These are phyloP conservation scores for Melanargia galathea DNA, from an alignment of 2,888 invertebrate species.

Conservation along the genomic window DNA sequence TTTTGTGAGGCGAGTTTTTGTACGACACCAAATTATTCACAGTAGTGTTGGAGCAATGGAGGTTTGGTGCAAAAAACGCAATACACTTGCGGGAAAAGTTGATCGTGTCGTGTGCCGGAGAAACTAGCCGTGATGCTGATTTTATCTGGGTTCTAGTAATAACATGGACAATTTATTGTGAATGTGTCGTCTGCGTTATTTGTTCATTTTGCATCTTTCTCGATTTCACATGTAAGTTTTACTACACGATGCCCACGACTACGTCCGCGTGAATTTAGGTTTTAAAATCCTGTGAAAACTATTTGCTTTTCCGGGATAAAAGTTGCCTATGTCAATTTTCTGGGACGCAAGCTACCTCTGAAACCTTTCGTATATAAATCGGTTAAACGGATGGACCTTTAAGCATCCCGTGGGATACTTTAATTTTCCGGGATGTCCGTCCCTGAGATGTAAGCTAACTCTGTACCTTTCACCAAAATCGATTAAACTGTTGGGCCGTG, in stretches of 20 bases:
- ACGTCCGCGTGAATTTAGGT: too few species aligned
- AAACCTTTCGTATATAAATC: too few species aligned
- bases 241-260: too few species aligned
- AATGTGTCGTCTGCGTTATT: slow-evolving; percentile 1
- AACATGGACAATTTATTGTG: slow-evolving; percentile 1
- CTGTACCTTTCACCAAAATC: not conserved
- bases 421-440: too few species aligned
- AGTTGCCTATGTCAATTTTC: too few species aligned
- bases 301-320: too few species aligned
- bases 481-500: too few species aligned
- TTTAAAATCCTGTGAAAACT: too few species aligned
- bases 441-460: too few species aligned
- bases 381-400: too few species aligned
- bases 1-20: slow-evolving; percentile 30
- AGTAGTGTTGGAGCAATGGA: slow-evolving; percentile 17
- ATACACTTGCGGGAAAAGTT: slow-evolving; percentile 53
- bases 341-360: too few species aligned
- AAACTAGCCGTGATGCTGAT: slow-evolving; percentile 45
- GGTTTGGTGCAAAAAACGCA: slow-evolving; percentile 43
- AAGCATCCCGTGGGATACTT: too few species aligned
- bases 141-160: slow-evolving; percentile 14
- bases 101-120: slow-evolving; percentile 47
- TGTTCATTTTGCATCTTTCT: not conserved
- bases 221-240: not conserved
- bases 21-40: slow-evolving; percentile 28